These are phyloP conservation scores for Branchinecta sandiegonensis DNA, from an alignment of 2,888 invertebrate genomes.

Conservation along the genomic window DNA sequence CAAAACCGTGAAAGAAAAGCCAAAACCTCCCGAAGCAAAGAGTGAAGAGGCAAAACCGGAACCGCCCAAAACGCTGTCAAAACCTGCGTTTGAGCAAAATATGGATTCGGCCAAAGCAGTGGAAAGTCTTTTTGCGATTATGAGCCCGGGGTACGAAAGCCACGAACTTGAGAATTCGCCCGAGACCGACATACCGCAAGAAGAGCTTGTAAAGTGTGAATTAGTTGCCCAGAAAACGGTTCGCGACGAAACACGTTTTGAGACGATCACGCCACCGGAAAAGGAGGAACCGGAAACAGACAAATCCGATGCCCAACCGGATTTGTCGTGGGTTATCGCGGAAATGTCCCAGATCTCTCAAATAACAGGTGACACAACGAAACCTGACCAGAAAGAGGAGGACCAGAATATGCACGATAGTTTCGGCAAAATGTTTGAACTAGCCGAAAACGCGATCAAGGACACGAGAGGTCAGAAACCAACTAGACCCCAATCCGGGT, in stretches of 20 bases:
- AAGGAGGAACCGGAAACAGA: not conserved
- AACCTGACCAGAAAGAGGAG: not conserved
- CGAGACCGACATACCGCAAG: not conserved
- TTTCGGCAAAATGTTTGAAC: conserved; percentile 10
- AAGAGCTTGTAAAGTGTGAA: not conserved
- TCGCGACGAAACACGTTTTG: not conserved
- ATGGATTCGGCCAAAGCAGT: conserved; percentile 5
- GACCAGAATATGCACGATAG: conserved; percentile 1
- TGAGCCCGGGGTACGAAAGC: not conserved
- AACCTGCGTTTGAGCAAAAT: not conserved
- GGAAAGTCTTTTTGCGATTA: not conserved
- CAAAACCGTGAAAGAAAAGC: not conserved
- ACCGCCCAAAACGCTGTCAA: not conserved
- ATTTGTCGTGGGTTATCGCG: not conserved
- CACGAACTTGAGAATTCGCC: not conserved
- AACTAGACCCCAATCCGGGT: not conserved
- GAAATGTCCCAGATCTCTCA: conserved; percentile 6
- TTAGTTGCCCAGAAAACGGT: not conserved
- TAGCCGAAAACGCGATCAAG: not conserved
- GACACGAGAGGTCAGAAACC: not conserved
- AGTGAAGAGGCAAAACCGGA: not conserved
- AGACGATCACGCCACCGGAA: not conserved
- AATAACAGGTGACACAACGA: not conserved
- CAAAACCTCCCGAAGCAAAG: not conserved
- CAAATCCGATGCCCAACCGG: not conserved